Base-by-base conservation (phyloP, 2,113 vertebrate genomes). In the Ameiurus melas region DNA sequence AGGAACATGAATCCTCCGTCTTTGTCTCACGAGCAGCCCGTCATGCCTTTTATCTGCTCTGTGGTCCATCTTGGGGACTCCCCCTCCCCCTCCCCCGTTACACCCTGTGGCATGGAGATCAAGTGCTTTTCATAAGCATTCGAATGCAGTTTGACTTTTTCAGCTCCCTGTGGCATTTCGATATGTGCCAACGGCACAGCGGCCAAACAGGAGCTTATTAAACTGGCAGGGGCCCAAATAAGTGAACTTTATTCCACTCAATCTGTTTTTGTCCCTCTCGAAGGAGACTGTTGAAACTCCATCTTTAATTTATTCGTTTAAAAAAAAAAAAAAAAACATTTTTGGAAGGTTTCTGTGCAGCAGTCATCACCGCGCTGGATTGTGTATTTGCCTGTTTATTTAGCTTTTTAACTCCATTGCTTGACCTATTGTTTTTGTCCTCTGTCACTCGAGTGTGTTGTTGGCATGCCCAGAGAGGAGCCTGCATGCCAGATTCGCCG, bases 381-480 rank as follows among this genome's bases (percentile, higher is more conserved):
- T 64, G 57, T 87, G 64, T 58, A 58, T 77, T 85, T 81, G 33
- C 53, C 86, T 68, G 12, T 78, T 81, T 73, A 57, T 79, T 80
- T 89, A n/a, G 27, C 71, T 87, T 90, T 77, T 79, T 68, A 53
- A 22, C 51, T 5, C n/a, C 12, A 53, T 87, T 85, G 71, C 55
- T 51, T 75, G 43, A 83, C 66, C 51, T 86, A 60, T 86, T 73
- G 30, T 75, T 6, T 60, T 88, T 66, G 86, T 89, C 87, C 88
- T 89, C 88, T 75, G 85, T 92, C 84, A 27, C 39, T 68, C 71
- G 87, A 89, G 86, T 87, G 92, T 90, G 77, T 80, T 90, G 73
- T 85, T 85, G 90, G 83, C 85, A 60, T 91, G 92, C 91, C 90
- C 90, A 91, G 92, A 91, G 86, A 88, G 89, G 90, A 92, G 87